Percentiles rank a stretch among this genome's conserved stretches.
phyloP scores from a whole-genome alignment of 2,888 invertebrate species.

The Petrolisthes manimaculis region DNA sequence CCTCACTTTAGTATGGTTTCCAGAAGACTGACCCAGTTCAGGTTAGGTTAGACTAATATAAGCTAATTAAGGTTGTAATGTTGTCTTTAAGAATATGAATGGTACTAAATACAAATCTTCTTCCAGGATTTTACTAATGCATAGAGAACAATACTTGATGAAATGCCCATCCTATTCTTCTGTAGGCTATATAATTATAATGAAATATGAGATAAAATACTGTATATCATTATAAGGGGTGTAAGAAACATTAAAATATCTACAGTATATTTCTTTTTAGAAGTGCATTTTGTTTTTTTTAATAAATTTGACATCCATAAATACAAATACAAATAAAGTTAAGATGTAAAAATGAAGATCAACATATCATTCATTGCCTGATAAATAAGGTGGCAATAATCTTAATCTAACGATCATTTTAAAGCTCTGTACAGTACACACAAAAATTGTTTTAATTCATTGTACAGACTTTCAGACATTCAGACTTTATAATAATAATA shows the following conservation, averaged over 20 bases:
- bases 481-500: not conserved
- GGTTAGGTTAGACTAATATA: too few species aligned
- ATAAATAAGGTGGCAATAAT: too few species aligned
- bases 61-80: not conserved
- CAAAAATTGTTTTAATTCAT: too few species aligned
- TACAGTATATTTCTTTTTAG: too few species aligned
- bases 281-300: too few species aligned
- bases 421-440: too few species aligned
- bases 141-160: not conserved
- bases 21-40: too few species aligned
- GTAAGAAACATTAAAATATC: too few species aligned
- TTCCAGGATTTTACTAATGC: not conserved
- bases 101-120: conserved; percentile 2
- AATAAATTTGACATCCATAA: not conserved
- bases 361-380: too few species aligned
- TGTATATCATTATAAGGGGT: too few species aligned
- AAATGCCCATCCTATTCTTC: not conserved
- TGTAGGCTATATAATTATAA: not conserved
- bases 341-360: too few species aligned
- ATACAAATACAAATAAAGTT: not conserved
- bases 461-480: not conserved
- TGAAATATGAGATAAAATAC: not conserved
- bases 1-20: not conserved
- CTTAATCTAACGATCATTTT: too few species aligned
- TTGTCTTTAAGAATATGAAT: not conserved